Evolutionary conservation across 1,140 invertebrate species (phyloP), one percentile per base, ranked within the genome.

Genomic region (Cylas formicarius): DNA sequence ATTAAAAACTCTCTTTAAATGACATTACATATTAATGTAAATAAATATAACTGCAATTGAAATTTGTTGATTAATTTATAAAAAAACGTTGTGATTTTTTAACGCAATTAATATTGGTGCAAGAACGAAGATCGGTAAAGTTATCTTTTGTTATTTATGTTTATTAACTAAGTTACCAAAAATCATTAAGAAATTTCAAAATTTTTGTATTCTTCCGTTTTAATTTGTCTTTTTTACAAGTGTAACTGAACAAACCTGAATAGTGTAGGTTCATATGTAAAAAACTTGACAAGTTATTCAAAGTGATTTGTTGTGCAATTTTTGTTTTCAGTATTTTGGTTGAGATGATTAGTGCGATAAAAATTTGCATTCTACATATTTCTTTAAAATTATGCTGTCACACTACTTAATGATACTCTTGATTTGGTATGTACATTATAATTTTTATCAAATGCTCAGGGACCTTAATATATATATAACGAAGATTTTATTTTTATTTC

Each of bases 371-470:
- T 11, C 16, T 29, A 31, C 18, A 2, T 8, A 13, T 17, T 16
- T n/a, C 14, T 6, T 11, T 13, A 16, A 4, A 6, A 16, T 16
- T 16, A 13, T 8, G 18, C 28, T n/a, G 19, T 10, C 17, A 26
- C 27, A 36, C 14, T 44, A 36, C 33, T 24, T n/a, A 51, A 51
- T 23, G 41, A 53, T 53, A 50, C 42, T 50, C 41, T 37, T 5
- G 6, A 31, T 20, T 41, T 34, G 22, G 37, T 18, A 41, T 42
- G n/a, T 49, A 53, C 35, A 40, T 39, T 48, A 48, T 51, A 52
- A 44, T 47, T 44, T 48, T 53, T 50, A 50, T 50, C 42, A 43
- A 44, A 41, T 27, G 53, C 56, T 57, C 56, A 57, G 56, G 56
- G 56, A 57, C 41, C 52, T 45, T 53, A 53, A 42, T 38, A 36